These are phyloP conservation scores for Sycobia sp. DNA, from an alignment of 1,140 invertebrate species.

Conservation along the genomic window DNA sequence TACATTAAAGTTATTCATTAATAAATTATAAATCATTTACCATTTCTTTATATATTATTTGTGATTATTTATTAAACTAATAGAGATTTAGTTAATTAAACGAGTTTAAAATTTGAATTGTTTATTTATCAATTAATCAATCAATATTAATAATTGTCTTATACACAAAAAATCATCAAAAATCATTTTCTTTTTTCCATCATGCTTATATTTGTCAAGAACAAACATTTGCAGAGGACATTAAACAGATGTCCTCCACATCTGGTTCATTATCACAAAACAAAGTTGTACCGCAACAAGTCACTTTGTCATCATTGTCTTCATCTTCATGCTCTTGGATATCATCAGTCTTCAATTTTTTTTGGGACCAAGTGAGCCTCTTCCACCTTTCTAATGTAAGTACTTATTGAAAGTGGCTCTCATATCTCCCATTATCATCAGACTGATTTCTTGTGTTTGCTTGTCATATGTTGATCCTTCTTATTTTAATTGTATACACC, in stretches of 20 bases:
- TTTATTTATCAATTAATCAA: too few species aligned
- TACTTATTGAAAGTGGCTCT: constrained; percentile 38
- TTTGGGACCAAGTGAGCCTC: constrained; percentile 60
- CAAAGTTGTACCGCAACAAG: constrained; percentile 52
- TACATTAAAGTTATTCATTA: too few species aligned
- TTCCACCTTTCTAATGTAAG: constrained; percentile 57
- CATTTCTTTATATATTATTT: too few species aligned
- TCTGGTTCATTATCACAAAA: constrained; percentile 53
- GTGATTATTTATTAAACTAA: too few species aligned
- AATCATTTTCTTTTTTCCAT: constrained; percentile 13
- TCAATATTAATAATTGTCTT: too few species aligned
- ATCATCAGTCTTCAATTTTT: constrained; percentile 58
- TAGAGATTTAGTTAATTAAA: too few species aligned
- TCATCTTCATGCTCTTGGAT: constrained; percentile 60
- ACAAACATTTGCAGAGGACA: constrained; percentile 54
- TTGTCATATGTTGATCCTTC: constrained; percentile 1
- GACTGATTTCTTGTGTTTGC: constrained; percentile 19
- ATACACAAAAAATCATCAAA: too few species aligned
- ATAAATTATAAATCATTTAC: too few species aligned
- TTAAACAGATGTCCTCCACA: constrained; percentile 58
- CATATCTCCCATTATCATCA: constrained; percentile 19
- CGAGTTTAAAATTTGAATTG: too few species aligned
- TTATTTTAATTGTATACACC: constrained; percentile 7
- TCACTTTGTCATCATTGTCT: constrained; percentile 31
- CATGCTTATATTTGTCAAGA: constrained; percentile 3